These are phyloP conservation scores for Drosophila tanythrix DNA, from an alignment of 2,888 invertebrate genomes.

Conservation along the genomic window DNA sequence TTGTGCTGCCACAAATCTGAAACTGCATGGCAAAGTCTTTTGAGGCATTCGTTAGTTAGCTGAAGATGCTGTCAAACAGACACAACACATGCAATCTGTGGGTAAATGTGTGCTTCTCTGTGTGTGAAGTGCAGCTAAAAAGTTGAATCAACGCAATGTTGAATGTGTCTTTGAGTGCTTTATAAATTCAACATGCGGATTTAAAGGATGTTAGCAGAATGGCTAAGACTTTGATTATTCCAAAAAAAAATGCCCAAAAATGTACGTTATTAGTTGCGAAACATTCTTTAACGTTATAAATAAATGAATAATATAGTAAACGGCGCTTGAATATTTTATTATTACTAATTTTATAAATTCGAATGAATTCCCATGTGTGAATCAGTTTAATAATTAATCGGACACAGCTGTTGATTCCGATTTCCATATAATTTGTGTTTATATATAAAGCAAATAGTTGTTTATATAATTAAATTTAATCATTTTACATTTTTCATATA, in stretches of 20 bases:
- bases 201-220: slow-evolving; percentile 40
- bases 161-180: slow-evolving; percentile 33
- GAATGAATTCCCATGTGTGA: not conserved
- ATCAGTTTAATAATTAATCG: not conserved
- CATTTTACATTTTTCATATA: not conserved
- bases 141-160: not conserved
- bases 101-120: slow-evolving; percentile 8
- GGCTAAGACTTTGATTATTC: slow-evolving; percentile 17
- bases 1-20: slow-evolving; percentile 57
- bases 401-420: not conserved
- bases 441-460: not conserved
- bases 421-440: not conserved
- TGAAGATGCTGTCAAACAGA: slow-evolving; percentile 47
- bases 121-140: slow-evolving; percentile 15
- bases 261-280: not conserved
- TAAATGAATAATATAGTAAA: not conserved
- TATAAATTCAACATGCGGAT: slow-evolving; percentile 62
- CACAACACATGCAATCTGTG: not conserved
- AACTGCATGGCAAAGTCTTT: slow-evolving; percentile 56
- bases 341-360: not conserved
- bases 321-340: not conserved
- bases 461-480: not conserved
- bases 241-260: not conserved
- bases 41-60: slow-evolving; percentile 36
- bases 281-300: not conserved